A percentile compares a stretch with the other conserved stretches of the same genome.
phyloP scores from a whole-genome alignment of 2,113 vertebrate genomes.

The Passer montanus region DNA sequence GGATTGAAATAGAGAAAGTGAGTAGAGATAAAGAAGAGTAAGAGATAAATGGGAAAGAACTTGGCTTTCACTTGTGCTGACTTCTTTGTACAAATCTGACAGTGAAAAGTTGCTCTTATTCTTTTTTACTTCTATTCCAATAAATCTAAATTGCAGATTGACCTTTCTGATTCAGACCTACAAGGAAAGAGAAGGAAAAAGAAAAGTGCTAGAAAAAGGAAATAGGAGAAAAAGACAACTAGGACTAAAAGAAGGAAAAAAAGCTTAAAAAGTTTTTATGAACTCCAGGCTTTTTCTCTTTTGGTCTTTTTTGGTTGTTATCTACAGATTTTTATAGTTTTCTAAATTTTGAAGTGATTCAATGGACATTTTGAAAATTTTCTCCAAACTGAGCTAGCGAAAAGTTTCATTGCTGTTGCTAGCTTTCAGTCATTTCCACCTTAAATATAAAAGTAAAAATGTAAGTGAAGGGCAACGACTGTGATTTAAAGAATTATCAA shows the following conservation, averaged over 20 bases:
- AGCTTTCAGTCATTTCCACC: not conserved
- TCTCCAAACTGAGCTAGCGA: not conserved
- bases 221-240: not conserved
- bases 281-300: not conserved
- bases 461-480: not conserved
- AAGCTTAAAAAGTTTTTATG: not conserved
- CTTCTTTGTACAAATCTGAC: conserved; percentile 45
- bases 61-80: conserved; percentile 17
- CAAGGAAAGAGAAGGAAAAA: not conserved
- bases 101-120: conserved; percentile 47
- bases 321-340: not conserved
- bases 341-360: not conserved
- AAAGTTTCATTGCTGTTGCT: not conserved
- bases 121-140: conserved; percentile 38
- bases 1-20: conserved; percentile 8
- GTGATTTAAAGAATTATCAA: not conserved
- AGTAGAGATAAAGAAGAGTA: conserved; percentile 37
- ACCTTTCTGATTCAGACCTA: conserved; percentile 10
- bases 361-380: not conserved
- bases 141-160: conserved; percentile 66
- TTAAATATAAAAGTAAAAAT: not conserved
- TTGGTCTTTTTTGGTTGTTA: not conserved
- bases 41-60: conserved; percentile 32
- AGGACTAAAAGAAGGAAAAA: not conserved
- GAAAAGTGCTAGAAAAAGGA: not conserved